Percentiles rank a stretch among this genome's conserved stretches.
Conservation (phyloP, 2,797 vertebrate species). For the Steatocranus sp. region DNA sequence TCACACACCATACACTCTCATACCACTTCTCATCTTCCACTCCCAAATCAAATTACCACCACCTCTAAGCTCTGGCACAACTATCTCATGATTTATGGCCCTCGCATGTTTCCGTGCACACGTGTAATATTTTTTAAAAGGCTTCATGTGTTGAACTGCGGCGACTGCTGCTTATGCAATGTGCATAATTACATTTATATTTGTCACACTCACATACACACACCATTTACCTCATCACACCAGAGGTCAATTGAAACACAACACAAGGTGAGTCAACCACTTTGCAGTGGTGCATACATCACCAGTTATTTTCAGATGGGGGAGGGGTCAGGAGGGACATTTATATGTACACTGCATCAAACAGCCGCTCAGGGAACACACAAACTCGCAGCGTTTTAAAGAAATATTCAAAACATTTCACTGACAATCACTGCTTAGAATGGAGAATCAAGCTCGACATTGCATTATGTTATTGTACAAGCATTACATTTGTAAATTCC, state of each 20-base stretch:
- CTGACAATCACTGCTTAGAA: background rate
- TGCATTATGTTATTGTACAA: background rate
- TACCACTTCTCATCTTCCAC: slow-evolving; percentile 4
- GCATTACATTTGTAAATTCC: background rate
- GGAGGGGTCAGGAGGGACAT: slow-evolving; percentile 37
- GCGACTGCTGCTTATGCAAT: slow-evolving; percentile 17
- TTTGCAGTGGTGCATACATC: slow-evolving; percentile 51
- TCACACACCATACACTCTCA: background rate
- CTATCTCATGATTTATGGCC: slow-evolving; percentile 6
- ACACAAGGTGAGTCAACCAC: slow-evolving; percentile 65
- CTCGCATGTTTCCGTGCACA: background rate
- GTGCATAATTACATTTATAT: background rate
- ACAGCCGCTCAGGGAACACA: background rate
- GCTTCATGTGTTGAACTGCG: background rate
- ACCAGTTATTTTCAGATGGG: slow-evolving; percentile 46
- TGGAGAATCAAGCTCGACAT: background rate
- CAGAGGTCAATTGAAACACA: slow-evolving; percentile 60
- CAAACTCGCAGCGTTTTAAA: background rate
- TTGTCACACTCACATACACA: background rate
- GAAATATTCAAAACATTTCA: background rate
- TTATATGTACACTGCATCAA: slow-evolving; percentile 24
- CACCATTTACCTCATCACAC: slow-evolving; percentile 16
- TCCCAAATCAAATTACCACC: slow-evolving; percentile 43
- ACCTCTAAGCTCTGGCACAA: slow-evolving; percentile 13
- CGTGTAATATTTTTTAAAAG: background rate